Evolutionary conservation across 1,140 invertebrate genomes (phyloP), one percentile per base, ranked within the genome.

Genomic region (Paramacrobiotus metropolitanus): DNA sequence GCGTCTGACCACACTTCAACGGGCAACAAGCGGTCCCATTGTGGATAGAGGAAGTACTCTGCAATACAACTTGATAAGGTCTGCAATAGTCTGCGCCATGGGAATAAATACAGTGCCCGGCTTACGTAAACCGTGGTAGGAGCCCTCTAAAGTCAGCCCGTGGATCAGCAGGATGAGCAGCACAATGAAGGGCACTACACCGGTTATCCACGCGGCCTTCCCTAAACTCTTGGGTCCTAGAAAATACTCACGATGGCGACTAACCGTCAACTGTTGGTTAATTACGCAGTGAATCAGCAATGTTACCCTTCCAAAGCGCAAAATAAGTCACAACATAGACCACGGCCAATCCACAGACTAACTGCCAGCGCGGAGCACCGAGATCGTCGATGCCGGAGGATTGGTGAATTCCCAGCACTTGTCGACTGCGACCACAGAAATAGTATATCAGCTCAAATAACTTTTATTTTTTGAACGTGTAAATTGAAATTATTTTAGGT

Each of bases 141-240:
- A 87, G 0, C 93, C 93, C 0, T 87, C 86, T 24, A 97, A 73
- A 0, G 88, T 87, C 0, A 91, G 81, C 0, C 91, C 93, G 59
- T 88, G 77, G 0, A 84, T 80, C 20, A 97, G 73, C n/a, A 97
- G 76, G 60, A 94, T 89, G 62, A 90, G 79, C 2, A 97, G 77
- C 24, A 97, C 83, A 1, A 86, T 79, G 68, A 96, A 97, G 0
- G 92, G 92, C 30, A 89, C 84, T 24, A 92, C 75, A 0, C 92
- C 90, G 2, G 92, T 97, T 44, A 97, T 82, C 86, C 91, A 97
- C 15, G 96, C 92, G 2, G 88, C 89, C 86, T 89, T 97, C 63
- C 93, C 93, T 24, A 90, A 85, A 71, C 87, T 92, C 65, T 87
- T 82, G 0, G 96, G 89, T 0, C 93, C 93, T 72, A 96, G 96